phyloP scores from a whole-genome alignment of 2,113 vertebrate genomes.

The Carlito syrichta region DNA sequence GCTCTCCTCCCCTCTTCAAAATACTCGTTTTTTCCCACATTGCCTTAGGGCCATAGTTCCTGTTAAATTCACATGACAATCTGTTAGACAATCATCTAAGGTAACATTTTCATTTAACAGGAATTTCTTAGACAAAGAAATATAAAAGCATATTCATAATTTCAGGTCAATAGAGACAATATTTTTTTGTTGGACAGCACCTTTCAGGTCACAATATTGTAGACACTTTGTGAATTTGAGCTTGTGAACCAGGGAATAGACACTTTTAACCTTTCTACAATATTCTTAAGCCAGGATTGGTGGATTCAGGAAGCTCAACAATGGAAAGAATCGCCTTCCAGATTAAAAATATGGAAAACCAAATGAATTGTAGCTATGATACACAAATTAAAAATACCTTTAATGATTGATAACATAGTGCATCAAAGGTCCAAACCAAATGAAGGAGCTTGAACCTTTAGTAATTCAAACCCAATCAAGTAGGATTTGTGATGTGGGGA shows the following conservation, averaged over 20 bases:
- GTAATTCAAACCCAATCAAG: neutral
- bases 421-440: neutral
- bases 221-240: neutral
- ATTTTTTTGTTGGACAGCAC: neutral
- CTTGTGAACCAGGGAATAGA: neutral
- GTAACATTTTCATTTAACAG: neutral
- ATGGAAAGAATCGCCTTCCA: neutral
- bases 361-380: neutral
- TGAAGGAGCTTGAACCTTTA: neutral
- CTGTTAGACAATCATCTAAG: neutral
- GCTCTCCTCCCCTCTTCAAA: neutral
- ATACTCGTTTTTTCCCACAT: neutral
- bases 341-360: neutral
- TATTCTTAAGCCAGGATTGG: neutral
- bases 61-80: neutral
- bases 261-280: neutral
- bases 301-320: neutral
- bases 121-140: neutral
- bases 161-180: neutral
- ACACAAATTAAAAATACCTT: neutral
- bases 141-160: neutral
- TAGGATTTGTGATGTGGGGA: neutral
- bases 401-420: neutral
- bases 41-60: neutral
- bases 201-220: neutral